phyloP scores from a whole-genome alignment of 2,113 vertebrate species.

The Paramormyrops kingsleyae region DNA sequence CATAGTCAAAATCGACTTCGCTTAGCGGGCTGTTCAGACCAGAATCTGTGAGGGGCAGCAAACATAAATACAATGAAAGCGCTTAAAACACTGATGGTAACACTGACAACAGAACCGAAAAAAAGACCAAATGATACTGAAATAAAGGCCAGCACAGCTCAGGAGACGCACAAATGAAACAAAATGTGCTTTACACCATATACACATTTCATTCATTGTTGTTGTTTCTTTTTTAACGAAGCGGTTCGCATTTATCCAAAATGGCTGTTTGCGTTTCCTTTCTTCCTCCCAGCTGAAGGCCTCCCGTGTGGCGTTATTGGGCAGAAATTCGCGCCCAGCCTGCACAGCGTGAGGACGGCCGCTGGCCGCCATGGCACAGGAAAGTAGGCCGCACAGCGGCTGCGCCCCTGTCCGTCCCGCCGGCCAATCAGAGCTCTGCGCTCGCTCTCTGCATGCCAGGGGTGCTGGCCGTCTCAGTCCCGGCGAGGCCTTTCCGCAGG shows the following conservation, averaged over 20 bases:
- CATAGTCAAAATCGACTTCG: slow-evolving; percentile 89
- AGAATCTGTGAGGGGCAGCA: slow-evolving; percentile 93
- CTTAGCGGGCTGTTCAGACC: slow-evolving; percentile 94
- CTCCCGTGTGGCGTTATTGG: background rate
- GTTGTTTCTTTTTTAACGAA: background rate
- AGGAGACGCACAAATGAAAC: slow-evolving; percentile 24
- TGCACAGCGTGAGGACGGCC: slow-evolving; percentile 9
- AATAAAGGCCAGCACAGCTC: slow-evolving; percentile 32
- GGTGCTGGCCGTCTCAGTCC: background rate
- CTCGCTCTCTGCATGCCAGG: slow-evolving; percentile 13
- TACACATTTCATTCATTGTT: background rate
- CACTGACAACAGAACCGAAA: slow-evolving; percentile 55
- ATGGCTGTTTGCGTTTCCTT: slow-evolving; percentile 4
- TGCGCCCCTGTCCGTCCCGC: slow-evolving; percentile 4
- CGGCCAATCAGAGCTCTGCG: background rate
- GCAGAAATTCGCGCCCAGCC: background rate
- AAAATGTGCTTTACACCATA: background rate
- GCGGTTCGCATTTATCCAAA: background rate
- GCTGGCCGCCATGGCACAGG: slow-evolving; percentile 17
- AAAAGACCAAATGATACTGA: slow-evolving; percentile 48
- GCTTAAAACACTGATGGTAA: slow-evolving; percentile 25
- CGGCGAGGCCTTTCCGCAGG: slow-evolving; percentile 18
- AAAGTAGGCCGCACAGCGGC: slow-evolving; percentile 32
- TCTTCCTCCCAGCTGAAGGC: background rate
- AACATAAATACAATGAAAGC: slow-evolving; percentile 53